Percentiles rank a stretch among this genome's conserved stretches.
Conservation (phyloP, 2,888 invertebrate species). For the Idaea biselata region DNA sequence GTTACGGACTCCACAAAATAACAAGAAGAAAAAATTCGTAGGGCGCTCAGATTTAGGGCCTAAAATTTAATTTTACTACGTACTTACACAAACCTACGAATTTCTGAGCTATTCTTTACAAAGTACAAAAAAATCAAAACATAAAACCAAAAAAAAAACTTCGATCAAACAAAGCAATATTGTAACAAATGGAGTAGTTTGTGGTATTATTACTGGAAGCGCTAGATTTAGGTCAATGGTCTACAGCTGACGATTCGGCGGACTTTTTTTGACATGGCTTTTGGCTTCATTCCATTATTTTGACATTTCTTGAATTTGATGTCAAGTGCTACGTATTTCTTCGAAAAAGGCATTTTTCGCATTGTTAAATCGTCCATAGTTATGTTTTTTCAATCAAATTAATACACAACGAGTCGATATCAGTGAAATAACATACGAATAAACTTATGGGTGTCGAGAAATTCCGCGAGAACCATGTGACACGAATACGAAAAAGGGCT, state of each 20-base stretch:
- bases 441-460: slow-evolving; percentile 51
- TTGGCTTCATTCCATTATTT: slow-evolving; percentile 80
- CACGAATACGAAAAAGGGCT: slow-evolving; percentile 80
- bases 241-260: slow-evolving; percentile 69
- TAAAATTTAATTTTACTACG: no score
- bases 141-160: background rate
- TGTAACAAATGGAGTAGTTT: slow-evolving; percentile 5
- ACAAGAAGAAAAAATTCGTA: no score
- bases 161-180: background rate
- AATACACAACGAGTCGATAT: slow-evolving; percentile 39
- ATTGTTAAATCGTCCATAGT: slow-evolving; percentile 50
- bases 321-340: slow-evolving; percentile 80
- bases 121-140: no score
- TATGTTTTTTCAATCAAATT: slow-evolving; percentile 52
- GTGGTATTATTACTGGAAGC: slow-evolving; percentile 33
- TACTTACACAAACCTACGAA: no score
- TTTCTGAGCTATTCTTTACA: no score
- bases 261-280: slow-evolving; percentile 78
- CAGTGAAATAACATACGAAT: slow-evolving; percentile 36
- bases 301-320: slow-evolving; percentile 80
- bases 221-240: slow-evolving; percentile 43
- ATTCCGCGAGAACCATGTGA: slow-evolving; percentile 78
- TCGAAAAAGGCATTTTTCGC: slow-evolving; percentile 63
- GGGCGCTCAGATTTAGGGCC: no score
- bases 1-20: no score